A percentile compares a stretch with the other conserved stretches of the same genome.
Evolutionary conservation across 2,888 invertebrate species (phyloP).

Genomic region (Noctua fimbriata): DNA sequence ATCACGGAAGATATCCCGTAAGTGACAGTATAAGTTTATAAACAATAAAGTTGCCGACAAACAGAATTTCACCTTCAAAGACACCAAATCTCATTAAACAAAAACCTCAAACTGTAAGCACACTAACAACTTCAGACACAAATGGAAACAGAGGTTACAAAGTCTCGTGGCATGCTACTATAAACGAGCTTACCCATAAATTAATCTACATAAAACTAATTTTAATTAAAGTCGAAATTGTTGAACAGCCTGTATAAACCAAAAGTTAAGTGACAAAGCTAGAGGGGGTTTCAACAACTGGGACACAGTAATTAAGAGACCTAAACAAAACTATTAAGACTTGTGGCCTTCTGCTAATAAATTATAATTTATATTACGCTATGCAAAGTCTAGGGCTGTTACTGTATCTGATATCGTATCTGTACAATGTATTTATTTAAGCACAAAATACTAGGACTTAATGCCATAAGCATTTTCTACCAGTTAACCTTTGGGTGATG

Average conservation of each 20-base stretch:
- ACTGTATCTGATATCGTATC: background rate
- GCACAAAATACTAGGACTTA: too few species aligned
- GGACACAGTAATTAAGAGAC: slow-evolving; percentile 66
- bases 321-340: slow-evolving; percentile 68
- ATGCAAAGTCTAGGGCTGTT: slow-evolving; percentile 23
- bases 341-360: slow-evolving; percentile 56
- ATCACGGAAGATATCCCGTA: too few species aligned
- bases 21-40: background rate
- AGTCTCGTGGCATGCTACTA: background rate
- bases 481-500: too few species aligned
- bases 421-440: background rate
- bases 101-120: background rate
- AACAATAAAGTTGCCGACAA: background rate
- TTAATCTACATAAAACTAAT: slow-evolving; percentile 48
- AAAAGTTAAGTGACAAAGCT: slow-evolving; percentile 53
- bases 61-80: slow-evolving; percentile 6
- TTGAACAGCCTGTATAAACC: slow-evolving; percentile 45
- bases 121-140: slow-evolving; percentile 9
- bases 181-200: slow-evolving; percentile 34
- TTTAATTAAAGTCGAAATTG: slow-evolving; percentile 53
- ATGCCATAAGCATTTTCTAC: too few species aligned
- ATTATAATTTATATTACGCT: slow-evolving; percentile 52
- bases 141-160: slow-evolving; percentile 25
- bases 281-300: slow-evolving; percentile 55
- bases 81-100: slow-evolving; percentile 34